These are phyloP conservation scores for Siniperca undulata DNA, from an alignment of 2,797 vertebrate genomes.

Conservation along the genomic window DNA sequence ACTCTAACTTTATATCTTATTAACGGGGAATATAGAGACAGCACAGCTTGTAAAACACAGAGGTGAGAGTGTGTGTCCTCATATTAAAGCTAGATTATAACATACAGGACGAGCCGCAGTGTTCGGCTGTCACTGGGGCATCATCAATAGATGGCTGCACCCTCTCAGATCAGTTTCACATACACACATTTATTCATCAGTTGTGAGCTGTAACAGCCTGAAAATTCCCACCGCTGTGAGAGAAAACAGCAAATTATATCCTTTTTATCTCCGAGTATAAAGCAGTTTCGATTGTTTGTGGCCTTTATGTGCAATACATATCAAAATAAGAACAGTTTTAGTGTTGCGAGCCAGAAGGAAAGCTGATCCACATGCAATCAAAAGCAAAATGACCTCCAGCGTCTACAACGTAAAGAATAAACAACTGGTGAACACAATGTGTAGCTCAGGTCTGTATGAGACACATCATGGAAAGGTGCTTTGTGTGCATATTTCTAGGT, in stretches of 20 bases:
- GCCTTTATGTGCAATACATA: conserved; percentile 13
- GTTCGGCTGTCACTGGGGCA: not conserved
- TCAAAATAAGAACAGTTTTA: conserved; percentile 24
- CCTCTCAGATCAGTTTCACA: conserved; percentile 23
- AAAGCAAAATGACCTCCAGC: conserved; percentile 17
- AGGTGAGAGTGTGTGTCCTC: conserved; percentile 56
- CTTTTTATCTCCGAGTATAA: conserved; percentile 35
- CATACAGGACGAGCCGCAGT: conserved; percentile 11
- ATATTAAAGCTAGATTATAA: conserved; percentile 46
- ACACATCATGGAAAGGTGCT: conserved; percentile 11
- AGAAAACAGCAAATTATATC: conserved; percentile 17
- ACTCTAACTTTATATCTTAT: conserved; percentile 68
- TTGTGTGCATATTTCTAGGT: conserved; percentile 21
- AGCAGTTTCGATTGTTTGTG: conserved; percentile 23
- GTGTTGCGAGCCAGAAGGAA: conserved; percentile 2
- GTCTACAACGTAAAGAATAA: conserved; percentile 14
- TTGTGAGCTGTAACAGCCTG: not conserved
- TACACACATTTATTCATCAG: conserved; percentile 34
- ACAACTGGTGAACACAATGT: not conserved
- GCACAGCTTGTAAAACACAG: conserved; percentile 68
- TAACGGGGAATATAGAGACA: conserved; percentile 60
- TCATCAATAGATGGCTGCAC: conserved; percentile 10
- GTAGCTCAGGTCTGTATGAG: not conserved
- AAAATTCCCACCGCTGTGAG: conserved; percentile 15
- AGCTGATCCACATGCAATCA: conserved; percentile 13